Percentiles rank a stretch among this genome's conserved stretches.
Evolutionary conservation across 2,113 vertebrate genomes (phyloP).

Genomic region (human): GRCh38 chr6:56168001-56168500

Average conservation of each 20-base stretch:
- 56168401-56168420: neutral
- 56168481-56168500: neutral
- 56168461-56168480: neutral
- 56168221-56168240: constrained; percentile 94
- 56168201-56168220: constrained; percentile 88
- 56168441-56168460: neutral
- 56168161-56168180: constrained; percentile 96
- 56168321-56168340: constrained; percentile 2
- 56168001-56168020: neutral
- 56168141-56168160: constrained; percentile 95
- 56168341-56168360: neutral
- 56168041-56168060: neutral
- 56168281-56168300: constrained; percentile 94
- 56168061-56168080: neutral
- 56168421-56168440: neutral
- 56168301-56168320: constrained; percentile 33
- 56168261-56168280: constrained; percentile 96
- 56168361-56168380: neutral
- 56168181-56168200: constrained; percentile 94
- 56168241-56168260: constrained; percentile 94
- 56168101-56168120: constrained; percentile 54
- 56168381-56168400: neutral
- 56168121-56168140: constrained; percentile 97
- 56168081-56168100: neutral
- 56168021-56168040: neutral